Evolutionary conservation across 2,797 vertebrate species (phyloP).

Genomic region (Channallabes apus): DNA sequence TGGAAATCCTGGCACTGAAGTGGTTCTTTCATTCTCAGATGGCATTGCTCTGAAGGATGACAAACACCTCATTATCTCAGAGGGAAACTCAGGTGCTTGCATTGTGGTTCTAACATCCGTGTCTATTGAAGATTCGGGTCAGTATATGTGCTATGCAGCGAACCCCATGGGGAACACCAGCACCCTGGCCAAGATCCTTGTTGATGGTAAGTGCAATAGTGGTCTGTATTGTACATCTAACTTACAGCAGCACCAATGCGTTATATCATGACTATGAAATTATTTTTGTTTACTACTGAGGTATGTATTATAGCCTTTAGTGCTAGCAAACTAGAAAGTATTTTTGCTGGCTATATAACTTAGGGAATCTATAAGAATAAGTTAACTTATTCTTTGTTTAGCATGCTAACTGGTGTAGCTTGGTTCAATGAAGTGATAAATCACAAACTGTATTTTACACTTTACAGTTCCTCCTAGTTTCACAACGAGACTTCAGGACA

Average conservation of each 20-base stretch:
- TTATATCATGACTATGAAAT: background rate
- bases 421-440: background rate
- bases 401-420: background rate
- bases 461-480: constrained; percentile 88
- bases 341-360: background rate
- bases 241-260: background rate
- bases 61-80: constrained; percentile 88
- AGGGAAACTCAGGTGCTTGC: constrained; percentile 85
- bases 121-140: constrained; percentile 82
- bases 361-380: no score
- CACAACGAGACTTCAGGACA: constrained; percentile 82
- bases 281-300: background rate
- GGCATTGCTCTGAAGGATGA: constrained; percentile 87
- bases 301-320: background rate
- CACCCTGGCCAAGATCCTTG: constrained; percentile 85
- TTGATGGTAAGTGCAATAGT: constrained; percentile 80
- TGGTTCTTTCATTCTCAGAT: constrained; percentile 68
- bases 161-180: constrained; percentile 85
- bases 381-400: background rate
- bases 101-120: constrained; percentile 88
- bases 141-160: constrained; percentile 90
- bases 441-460: background rate
- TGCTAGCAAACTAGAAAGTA: background rate
- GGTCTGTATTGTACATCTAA: background rate
- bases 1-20: background rate